Base-by-base conservation (phyloP, 2,113 vertebrate genomes). In the Ellobius talpinus region DNA sequence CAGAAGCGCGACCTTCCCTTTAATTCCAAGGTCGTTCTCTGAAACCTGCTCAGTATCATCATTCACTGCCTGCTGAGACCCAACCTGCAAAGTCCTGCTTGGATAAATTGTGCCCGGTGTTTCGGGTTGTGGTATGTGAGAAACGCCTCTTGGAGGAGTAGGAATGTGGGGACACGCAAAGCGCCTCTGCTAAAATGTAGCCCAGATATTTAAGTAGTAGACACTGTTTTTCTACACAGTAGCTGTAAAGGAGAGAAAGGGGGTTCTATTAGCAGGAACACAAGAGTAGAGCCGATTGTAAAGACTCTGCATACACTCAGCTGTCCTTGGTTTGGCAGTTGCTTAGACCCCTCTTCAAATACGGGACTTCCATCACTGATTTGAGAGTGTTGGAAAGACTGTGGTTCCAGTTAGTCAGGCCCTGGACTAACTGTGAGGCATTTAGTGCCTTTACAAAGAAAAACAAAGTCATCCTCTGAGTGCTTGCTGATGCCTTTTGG, bases 1-100 rank as follows among this genome's bases (percentile, higher is more conserved):
- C 61, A 86, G 82, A 96, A 96, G 87, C 5, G 0, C 3, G 0
- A 33, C 76, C 95, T 96, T 86, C 7, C 24, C 96, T 98, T 92
- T 50, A 82, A 87, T 17, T 17, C 26, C 85, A 24, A 36, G 23
- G 29, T 95, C 31, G 89, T 84, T 29, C 58, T 63, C 87, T 68
- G 19, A 63, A 50, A 26, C 0, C 16, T 65, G 36, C 31, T 23
- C 0, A 92, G 2, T 10, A 87, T 55, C 6, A 42, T 63, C 79
- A 61, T 19, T 8, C 33, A 0, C 39, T 58, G 31, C 85, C 82
- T 82, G 24, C 36, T 92, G 61, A 23, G 14, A 87, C 92, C 45
- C 33, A 42, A 95, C 10, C 45, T 50, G 7, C 78, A 65, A 90
- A 92, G 23, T 87, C 33, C 58, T 74, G 14, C 73, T 90, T 70